Evolutionary conservation across 2,797 vertebrate genomes (phyloP).

Genomic region (Gallinago solitaria): DNA sequence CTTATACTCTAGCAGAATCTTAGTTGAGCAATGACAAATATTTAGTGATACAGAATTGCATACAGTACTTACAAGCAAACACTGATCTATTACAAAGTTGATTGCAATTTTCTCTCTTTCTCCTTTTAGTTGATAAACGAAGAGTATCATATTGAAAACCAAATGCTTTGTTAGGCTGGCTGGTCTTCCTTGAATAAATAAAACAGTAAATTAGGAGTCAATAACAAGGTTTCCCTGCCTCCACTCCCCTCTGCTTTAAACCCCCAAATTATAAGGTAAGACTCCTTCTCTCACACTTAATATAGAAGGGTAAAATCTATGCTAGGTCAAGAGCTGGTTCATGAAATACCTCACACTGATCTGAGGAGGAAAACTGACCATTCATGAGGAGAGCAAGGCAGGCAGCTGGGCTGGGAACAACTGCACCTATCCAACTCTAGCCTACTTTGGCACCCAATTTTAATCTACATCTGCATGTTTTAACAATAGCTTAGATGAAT

Average conservation of each 20-base stretch:
- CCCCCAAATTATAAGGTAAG: background rate
- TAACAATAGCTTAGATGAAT: background rate
- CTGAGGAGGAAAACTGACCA: background rate
- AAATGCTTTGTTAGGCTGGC: background rate
- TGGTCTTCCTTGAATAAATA: background rate
- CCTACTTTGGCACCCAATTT: background rate
- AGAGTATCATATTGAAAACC: background rate
- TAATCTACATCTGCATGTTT: background rate
- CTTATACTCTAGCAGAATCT: background rate
- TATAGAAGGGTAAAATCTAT: background rate
- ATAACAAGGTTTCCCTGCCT: background rate
- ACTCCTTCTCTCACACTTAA: background rate
- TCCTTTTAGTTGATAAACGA: background rate
- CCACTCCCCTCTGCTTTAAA: background rate
- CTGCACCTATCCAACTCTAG: background rate
- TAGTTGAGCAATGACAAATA: background rate
- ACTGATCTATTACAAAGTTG: background rate
- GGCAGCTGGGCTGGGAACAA: background rate
- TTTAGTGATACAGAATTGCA: background rate
- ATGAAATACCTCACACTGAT: background rate
- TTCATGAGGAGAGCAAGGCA: background rate
- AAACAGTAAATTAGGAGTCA: background rate
- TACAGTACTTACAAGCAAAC: background rate
- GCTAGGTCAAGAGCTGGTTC: background rate
- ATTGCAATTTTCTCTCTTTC: background rate